Base-by-base conservation (phyloP, 2,888 invertebrate genomes). In the Heliconius ethilla region DNA sequence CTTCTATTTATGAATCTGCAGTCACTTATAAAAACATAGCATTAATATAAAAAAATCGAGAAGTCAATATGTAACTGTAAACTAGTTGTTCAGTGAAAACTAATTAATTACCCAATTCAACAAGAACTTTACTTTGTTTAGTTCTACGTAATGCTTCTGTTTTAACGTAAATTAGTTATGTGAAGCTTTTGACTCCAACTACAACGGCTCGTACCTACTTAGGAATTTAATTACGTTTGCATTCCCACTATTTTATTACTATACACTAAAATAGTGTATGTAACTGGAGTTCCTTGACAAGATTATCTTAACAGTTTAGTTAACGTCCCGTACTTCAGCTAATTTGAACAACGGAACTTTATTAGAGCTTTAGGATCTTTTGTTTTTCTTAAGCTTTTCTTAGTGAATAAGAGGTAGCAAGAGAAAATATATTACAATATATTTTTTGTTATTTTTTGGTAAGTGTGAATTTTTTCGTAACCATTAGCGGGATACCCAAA, bases 251-350 rank as follows among this genome's bases (percentile, higher is more conserved):
- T 78, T n/a, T n/a, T n/a, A n/a, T 76, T 33, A 33, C 6, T 33
- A 33, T 33, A 80, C 75, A 75, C 78, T 51, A 77, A 76, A 78
- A 79, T 75, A 75, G 74, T 81, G 78, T 79, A 73, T 79, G 74
- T 77, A 75, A n/a, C 3, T 77, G 78, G 78, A 76, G 79, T 77
- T 78, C 78, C 76, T 75, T 74, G 25, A 79, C 73, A 73, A 74
- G 78, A 81, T 81, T 80, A 81, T 78, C 80, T 78, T 75, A 65
- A 45, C 75, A 75, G 78, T 79, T 80, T 78, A 79, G 75, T 65
- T 62, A 77, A 73, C 75, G 55, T 74, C 75, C 73, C 70, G 77
- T 62, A 74, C 69, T 59, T 59, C n/a, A 59, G 59, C n/a, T 59
- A n/a, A 59, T 59, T 59, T 59, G 75, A 73, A 74, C 65, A 78